Evolutionary conservation across 1,140 invertebrate species (phyloP), one percentile per base, ranked within the genome.

Genomic region (Asbolus verrucosus): DNA sequence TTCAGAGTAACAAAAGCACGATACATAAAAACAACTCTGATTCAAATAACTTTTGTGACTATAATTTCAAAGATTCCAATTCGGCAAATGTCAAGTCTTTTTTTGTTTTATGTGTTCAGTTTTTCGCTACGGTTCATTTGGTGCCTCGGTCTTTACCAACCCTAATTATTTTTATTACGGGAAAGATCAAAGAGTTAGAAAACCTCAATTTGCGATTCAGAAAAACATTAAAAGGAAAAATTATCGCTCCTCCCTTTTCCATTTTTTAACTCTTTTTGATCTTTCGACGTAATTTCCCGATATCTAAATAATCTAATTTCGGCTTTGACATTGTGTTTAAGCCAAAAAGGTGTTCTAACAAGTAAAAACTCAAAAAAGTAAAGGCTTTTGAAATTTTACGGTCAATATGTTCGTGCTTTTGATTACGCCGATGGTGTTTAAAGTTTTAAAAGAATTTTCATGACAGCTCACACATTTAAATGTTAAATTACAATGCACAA

Each of bases 371-470:
- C 6, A 11, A 27, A 54, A 54, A 54, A 27, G 11, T 11, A n/a
- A 27, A 54, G 18, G 8, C 19, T 24, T 54, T 54, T 54, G 46
- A 54, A 54, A 54, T 27, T 54, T 16, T 27, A 13, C 46, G 11
- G 46, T 27, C 46, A 54, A 54, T 54, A 24, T 54, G 21, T 11
- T 54, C 46, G 33, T 36, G 33, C 33, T n/a, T 54, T 27, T 54
- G 41, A 18, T 15, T 43, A 15, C 13, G 39, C 14, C 1, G 21
- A n/a, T 18, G 21, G 46, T 54, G 46, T 54, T 9, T 54, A 54
- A 54, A 54, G 46, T 54, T 54, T 27, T 54, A 14, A 54, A 54
- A 31, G 46, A 54, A 54, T 54, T 54, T 54, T 54, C 21, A 54
- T 54, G 46, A 54, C 46, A 27, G 18, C 16, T 46, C 41, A 46